Percentiles rank a stretch among this genome's conserved stretches.
Evolutionary conservation across 2,888 invertebrate genomes (phyloP).

Genomic region (Calameuta idolon): DNA sequence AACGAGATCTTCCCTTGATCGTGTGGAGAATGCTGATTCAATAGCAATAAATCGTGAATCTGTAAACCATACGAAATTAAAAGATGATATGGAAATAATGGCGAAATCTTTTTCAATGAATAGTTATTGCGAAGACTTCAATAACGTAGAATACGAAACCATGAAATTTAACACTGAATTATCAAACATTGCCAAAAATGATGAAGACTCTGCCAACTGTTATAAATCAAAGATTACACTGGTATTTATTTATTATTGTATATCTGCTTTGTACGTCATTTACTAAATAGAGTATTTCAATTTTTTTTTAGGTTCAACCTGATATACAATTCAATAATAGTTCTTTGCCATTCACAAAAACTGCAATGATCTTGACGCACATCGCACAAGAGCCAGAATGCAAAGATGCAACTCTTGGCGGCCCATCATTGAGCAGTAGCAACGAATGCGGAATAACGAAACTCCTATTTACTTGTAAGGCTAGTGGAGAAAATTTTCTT

Average conservation of each 20-base stretch:
- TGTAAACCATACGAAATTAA: neutral
- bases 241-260: neutral
- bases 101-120: neutral
- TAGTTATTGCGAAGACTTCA: neutral
- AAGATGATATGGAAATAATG: neutral
- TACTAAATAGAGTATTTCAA: neutral
- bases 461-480: neutral
- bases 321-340: neutral
- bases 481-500: neutral
- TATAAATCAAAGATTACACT: neutral
- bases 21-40: slow-evolving; percentile 43
- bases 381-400: neutral
- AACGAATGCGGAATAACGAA: neutral
- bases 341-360: neutral
- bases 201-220: neutral
- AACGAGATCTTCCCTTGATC: slow-evolving; percentile 57
- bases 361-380: neutral
- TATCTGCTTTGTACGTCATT: neutral
- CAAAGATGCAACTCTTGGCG: neutral
- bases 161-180: neutral
- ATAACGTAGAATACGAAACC: neutral
- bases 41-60: neutral
- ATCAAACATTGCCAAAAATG: neutral
- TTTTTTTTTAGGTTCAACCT: neutral
- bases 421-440: neutral